phyloP scores from a whole-genome alignment of 2,888 invertebrate genomes.

The Gymnoscelis rufifasciata region DNA sequence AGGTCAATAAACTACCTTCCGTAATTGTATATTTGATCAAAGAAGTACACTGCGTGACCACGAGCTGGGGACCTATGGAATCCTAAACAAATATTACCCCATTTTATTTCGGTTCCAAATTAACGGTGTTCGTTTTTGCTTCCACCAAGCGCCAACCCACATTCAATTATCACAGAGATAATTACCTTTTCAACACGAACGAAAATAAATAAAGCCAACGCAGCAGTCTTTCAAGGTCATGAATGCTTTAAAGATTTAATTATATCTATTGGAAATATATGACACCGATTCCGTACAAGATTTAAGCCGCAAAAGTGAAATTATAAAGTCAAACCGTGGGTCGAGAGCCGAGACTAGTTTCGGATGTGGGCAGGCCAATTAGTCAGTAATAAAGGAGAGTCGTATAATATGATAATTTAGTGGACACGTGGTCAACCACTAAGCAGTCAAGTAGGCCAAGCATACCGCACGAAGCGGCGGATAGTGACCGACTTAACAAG shows the following conservation, averaged over 20 bases:
- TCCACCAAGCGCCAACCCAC: slow-evolving; percentile 18
- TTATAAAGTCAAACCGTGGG: neutral
- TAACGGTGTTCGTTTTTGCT: slow-evolving; percentile 28
- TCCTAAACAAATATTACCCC: slow-evolving; percentile 43
- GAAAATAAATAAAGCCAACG: slow-evolving; percentile 1
- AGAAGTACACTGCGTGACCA: slow-evolving; percentile 11
- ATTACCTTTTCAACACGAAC: slow-evolving; percentile 10
- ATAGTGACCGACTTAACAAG: slow-evolving; percentile 33
- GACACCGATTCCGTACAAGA: neutral
- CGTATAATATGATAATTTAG: slow-evolving; percentile 30
- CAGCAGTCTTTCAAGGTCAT: neutral
- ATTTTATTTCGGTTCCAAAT: slow-evolving; percentile 35
- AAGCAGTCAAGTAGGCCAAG: slow-evolving; percentile 35
- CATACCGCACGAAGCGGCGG: slow-evolving; percentile 36
- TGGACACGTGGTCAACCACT: slow-evolving; percentile 30
- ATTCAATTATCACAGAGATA: slow-evolving; percentile 18
- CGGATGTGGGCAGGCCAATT: neutral
- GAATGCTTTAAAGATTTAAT: neutral
- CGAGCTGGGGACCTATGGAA: slow-evolving; percentile 32
- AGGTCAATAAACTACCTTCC: neutral
- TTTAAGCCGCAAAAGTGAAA: neutral
- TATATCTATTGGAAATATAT: neutral
- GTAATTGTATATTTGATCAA: slow-evolving; percentile 15
- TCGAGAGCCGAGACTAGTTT: neutral
- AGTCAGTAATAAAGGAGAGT: slow-evolving; percentile 6